These are phyloP conservation scores for Penelope pileata DNA, from an alignment of 2,113 vertebrate species.

Conservation along the genomic window DNA sequence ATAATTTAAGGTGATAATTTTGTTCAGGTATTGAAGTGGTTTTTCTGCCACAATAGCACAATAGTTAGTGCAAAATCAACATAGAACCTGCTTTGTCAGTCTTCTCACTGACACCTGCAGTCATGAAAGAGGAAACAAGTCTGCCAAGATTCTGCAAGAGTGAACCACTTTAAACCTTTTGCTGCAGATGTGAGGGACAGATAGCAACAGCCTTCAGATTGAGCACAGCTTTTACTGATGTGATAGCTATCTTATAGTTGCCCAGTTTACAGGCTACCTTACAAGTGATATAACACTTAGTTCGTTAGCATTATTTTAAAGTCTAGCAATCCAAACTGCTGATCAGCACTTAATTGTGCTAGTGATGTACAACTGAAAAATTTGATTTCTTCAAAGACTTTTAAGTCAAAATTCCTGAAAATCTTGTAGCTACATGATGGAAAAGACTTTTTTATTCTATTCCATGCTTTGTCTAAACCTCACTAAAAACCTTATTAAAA, in stretches of 20 bases:
- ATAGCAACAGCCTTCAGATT: background rate
- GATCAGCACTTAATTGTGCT: background rate
- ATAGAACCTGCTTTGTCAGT: background rate
- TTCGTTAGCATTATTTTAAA: background rate
- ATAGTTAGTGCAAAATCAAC: background rate
- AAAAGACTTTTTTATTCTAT: background rate
- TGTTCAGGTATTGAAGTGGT: background rate
- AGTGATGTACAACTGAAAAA: background rate
- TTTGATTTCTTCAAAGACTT: background rate
- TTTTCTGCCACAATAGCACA: background rate
- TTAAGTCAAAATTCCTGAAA: background rate
- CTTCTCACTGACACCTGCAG: background rate
- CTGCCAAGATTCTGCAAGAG: background rate
- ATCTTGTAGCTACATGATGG: background rate
- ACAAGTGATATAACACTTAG: too few species aligned
- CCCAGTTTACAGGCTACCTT: background rate
- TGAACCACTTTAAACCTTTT: background rate
- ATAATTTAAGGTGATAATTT: background rate
- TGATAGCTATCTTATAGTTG: background rate
- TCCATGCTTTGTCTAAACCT: background rate
- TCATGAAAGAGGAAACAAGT: background rate
- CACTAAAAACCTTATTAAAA: background rate
- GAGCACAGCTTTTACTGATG: background rate
- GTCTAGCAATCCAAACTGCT: background rate
- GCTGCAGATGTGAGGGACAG: background rate